phyloP scores from a whole-genome alignment of 1,140 invertebrate genomes.

The Parapsyche elsis region DNA sequence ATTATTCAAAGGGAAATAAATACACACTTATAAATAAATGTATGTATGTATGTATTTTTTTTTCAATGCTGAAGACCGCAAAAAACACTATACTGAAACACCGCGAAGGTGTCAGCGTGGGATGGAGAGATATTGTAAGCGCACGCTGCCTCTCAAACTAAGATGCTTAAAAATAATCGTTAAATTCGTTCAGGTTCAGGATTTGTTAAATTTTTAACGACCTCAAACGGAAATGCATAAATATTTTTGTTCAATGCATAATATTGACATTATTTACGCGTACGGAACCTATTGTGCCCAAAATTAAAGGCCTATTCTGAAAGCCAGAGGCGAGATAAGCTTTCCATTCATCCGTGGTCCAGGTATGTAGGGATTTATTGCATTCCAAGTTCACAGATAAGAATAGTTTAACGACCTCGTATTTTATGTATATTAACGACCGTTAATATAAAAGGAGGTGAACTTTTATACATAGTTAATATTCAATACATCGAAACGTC shows the following conservation, averaged over 20 bases:
- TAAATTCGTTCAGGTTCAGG: too few relatives aligned
- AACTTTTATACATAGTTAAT: too few relatives aligned
- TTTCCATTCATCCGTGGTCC: not conserved
- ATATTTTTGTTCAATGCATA: not conserved
- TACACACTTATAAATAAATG: not conserved
- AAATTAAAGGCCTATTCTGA: not conserved
- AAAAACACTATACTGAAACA: slow-evolving; percentile 28
- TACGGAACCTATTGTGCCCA: not conserved
- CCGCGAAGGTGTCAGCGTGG: slow-evolving; percentile 39
- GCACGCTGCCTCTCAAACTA: slow-evolving; percentile 13
- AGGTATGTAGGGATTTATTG: not conserved
- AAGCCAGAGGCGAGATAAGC: not conserved
- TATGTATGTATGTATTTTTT: slow-evolving; percentile 14
- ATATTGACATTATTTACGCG: not conserved
- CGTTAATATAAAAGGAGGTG: not conserved
- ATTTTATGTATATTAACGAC: not conserved
- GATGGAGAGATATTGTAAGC: slow-evolving; percentile 35
- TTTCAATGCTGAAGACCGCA: slow-evolving; percentile 31
- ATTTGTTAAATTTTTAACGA: too few relatives aligned
- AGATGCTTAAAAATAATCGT: too few relatives aligned
- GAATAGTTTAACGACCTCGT: not conserved
- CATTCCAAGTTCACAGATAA: not conserved
- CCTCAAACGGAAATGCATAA: too few relatives aligned
- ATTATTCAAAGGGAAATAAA: slow-evolving; percentile 36
- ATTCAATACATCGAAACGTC: too few relatives aligned